Evolutionary conservation across 2,888 invertebrate genomes (phyloP), one percentile per base, ranked within the genome.

Genomic region (Lathronympha strigana): DNA sequence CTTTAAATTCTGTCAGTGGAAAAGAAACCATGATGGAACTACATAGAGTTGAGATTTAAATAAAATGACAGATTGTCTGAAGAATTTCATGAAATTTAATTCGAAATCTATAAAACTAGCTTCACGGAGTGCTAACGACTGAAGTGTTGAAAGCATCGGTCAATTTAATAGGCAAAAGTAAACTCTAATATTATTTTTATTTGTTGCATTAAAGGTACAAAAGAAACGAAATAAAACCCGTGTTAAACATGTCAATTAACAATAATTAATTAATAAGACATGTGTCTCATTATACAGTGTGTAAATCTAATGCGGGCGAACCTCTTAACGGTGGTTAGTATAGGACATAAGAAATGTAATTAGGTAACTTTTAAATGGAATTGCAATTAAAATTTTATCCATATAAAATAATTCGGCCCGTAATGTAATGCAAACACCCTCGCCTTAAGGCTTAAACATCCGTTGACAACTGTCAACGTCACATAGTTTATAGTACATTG

Each of bases 111-210:
- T 64, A 64, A 64, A 64, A 64, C 19, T 28, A 33, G 23, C 15
- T 19, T 51, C 58, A 64, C 28, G 51, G 51, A 64, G 64, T 64
- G 64, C 2, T 53, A 45, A 64, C 64, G 13, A 45, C 28, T 45
- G 36, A 57, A 1, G 40, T 60, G 64, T 58, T 43, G 58, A 64
- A 51, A 53, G 19, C 45, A 19, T 28, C 4, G 8, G 51, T 15
- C 15, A 40, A 45, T 60, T 60, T 58, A 45, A 60, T 53, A 45
- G 19, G 23, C 31, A 60, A 60, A 6, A 25, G 8, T 31, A 5
- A 63, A 50, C 49, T 19, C 55, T 57, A n/a, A 25, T 43, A 19
- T 15, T 8, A 8, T 50, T 17, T 57, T 36, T 50, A 50, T 21
- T 50, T 8, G 40, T 57, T 3, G 4, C n/a, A 17, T 11, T 38